Percentiles rank a stretch among this genome's conserved stretches.
Evolutionary conservation across 2,113 vertebrate species (phyloP).

Genomic region (Seriola quinqueradiata): DNA sequence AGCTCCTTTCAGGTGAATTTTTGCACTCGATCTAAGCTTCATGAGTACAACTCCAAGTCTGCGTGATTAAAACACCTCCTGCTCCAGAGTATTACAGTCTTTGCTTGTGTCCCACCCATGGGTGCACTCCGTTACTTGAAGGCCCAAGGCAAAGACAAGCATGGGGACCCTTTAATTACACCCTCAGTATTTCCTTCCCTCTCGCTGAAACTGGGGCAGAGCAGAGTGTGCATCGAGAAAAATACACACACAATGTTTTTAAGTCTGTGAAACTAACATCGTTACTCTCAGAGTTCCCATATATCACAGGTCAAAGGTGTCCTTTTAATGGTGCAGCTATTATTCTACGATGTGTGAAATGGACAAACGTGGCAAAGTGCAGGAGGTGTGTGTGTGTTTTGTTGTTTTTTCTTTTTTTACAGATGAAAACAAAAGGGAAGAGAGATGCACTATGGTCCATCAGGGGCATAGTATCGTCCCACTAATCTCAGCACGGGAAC

Average conservation of each 20-base stretch:
- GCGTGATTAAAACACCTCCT: slow-evolving; percentile 48
- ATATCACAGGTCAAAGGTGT: slow-evolving; percentile 41
- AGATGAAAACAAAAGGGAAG: slow-evolving; percentile 19
- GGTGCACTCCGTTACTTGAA: slow-evolving; percentile 6
- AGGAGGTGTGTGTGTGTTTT: slow-evolving; percentile 2
- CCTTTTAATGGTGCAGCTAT: slow-evolving; percentile 27
- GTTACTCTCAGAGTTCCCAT: not conserved
- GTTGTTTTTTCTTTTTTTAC: slow-evolving; percentile 17
- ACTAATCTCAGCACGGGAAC: slow-evolving; percentile 12
- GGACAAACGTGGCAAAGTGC: slow-evolving; percentile 7
- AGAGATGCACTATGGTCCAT: slow-evolving; percentile 26
- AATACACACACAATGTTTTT: not conserved
- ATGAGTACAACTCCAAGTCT: slow-evolving; percentile 1
- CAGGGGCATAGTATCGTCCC: not conserved
- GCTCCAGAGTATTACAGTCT: not conserved
- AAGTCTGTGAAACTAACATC: not conserved
- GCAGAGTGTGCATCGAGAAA: not conserved
- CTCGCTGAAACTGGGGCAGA: slow-evolving; percentile 19
- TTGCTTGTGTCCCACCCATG: slow-evolving; percentile 12
- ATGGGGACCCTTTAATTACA: slow-evolving; percentile 39
- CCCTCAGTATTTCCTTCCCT: slow-evolving; percentile 12
- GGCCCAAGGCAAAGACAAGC: slow-evolving; percentile 29
- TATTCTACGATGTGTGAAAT: slow-evolving; percentile 9
- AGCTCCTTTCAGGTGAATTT: not conserved
- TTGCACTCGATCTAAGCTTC: slow-evolving; percentile 3